These are phyloP conservation scores for Carollia perspicillata DNA, from an alignment of 2,113 vertebrate species.

Conservation along the genomic window DNA sequence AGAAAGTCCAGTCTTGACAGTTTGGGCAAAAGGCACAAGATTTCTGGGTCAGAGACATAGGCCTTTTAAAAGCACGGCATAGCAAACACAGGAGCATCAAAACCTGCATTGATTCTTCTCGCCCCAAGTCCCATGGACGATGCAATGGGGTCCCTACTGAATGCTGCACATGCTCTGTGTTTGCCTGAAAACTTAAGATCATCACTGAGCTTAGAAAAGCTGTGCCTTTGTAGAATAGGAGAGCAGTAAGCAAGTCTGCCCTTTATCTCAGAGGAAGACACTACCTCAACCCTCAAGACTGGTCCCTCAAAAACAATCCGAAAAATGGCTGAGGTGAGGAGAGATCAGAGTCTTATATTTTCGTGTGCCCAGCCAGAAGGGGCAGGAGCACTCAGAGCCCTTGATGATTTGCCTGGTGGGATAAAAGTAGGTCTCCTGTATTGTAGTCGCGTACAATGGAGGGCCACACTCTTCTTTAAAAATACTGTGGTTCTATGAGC, in stretches of 20 bases:
- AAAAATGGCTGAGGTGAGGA: not conserved
- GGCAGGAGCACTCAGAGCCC: not conserved
- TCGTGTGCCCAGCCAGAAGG: not conserved
- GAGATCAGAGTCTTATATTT: not conserved
- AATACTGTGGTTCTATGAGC: not conserved
- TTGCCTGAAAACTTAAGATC: not conserved
- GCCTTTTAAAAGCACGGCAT: not conserved
- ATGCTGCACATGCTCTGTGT: not conserved
- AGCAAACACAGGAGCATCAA: not conserved
- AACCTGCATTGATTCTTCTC: not conserved
- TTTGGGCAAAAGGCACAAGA: not conserved
- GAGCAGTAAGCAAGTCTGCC: not conserved
- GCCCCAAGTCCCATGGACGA: not conserved
- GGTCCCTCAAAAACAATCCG: not conserved
- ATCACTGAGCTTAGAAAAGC: not conserved
- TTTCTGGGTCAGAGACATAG: not conserved
- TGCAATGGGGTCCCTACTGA: not conserved
- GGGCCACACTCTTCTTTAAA: not conserved
- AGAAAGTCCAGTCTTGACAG: not conserved
- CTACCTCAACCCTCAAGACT: not conserved
- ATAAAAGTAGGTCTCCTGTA: not conserved
- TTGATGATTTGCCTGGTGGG: not conserved
- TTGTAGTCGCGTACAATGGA: not conserved
- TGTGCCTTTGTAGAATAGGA: not conserved
- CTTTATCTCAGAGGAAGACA: not conserved